Base-by-base conservation (phyloP, 2,113 vertebrate genomes). In the Crocuta crocuta region DNA sequence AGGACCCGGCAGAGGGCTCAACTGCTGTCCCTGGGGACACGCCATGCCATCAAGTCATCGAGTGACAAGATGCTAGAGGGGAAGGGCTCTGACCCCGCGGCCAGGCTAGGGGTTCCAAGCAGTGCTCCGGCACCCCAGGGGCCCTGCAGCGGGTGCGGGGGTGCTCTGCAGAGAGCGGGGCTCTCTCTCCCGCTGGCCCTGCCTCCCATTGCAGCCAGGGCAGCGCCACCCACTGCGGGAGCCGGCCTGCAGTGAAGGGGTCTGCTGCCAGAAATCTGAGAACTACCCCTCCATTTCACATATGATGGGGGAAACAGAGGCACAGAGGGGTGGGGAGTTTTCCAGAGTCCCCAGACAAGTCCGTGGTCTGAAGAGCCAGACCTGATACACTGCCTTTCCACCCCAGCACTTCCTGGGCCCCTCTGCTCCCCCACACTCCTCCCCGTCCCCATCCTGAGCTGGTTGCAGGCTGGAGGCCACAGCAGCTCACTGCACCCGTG, bases 211-310 rank as follows among this genome's bases (percentile, higher is more conserved):
- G 43, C 33, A 31, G 73, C 43, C 10, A 0, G 11, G 21, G 58
- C 21, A 12, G 10, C 2, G 5, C 3, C 10, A 1, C 58, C 43
- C 43, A 9, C 66, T 0, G 0, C 33, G 0, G 1, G 71, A 28
- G 2, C 31, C 26, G n/a, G 31, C 16, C 4, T 0, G 24, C 61
- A 89, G 31, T 24, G 28, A 24, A 73, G n/a, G 10, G 4, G 31
- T 76, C 65, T 82, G 71, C 70, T 53, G 50, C 31, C 28, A 7
- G 7, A 48, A 10, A 65, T 33, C 58, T 26, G 63, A 19, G 89
- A 35, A n/a, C 50, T 35, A 35, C 26, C 9, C 43, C 33, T 74
- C 50, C 5, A 48, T 12, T 48, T 94, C 80, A 55, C 79, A 45
- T 3, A 3, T 0, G 50, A 48, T 4, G 61, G 93, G 93, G 50